Evolutionary conservation across 2,888 invertebrate species (phyloP), one percentile per base, ranked within the genome.

Genomic region (Matsumyia berberina): DNA sequence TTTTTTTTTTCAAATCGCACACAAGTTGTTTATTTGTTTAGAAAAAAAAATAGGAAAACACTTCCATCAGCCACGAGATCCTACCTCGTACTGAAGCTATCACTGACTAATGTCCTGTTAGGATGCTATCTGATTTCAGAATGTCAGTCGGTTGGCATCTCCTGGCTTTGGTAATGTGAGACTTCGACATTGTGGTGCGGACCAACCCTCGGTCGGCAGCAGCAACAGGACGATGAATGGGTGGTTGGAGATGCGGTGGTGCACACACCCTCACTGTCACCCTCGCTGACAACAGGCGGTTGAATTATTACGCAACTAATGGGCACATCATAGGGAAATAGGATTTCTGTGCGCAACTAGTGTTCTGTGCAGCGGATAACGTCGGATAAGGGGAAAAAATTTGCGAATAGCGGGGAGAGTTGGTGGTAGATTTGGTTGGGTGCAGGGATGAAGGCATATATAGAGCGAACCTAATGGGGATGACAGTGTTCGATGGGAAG

Each of bases 1-100:
- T 24, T n/a, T n/a, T n/a, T n/a, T n/a, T n/a, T n/a, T n/a, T n/a
- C n/a, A n/a, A n/a, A 15, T 19, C 31, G 64, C 79, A 51, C 46
- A 55, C 49, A 62, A 67, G 17, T 12, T 42, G 49, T 66, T 57
- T 51, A 12, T 42, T 46, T 8, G 8, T 60, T 60, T 53, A 24
- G 17, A 33, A 31, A 57, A 49, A 44, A 76, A 74, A 74, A 77
- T 87, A 86, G 82, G 87, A 89, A 89, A 88, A 87, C 90, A 92
- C 91, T 90, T 91, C 92, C 91, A 91, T 89, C 91, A 91, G 91
- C 91, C 89, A 91, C 91, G 92, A 92, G 91, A 92, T 91, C 91
- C 90, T 90, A 90, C 91, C 91, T 92, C 92, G 92, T 90, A 92
- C 92, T 92, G 91, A 92, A 90, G 87, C 86, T 86, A 87, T 87